Evolutionary conservation across 1,140 invertebrate species (phyloP).

Genomic region (Oncopodura yosiiana): DNA sequence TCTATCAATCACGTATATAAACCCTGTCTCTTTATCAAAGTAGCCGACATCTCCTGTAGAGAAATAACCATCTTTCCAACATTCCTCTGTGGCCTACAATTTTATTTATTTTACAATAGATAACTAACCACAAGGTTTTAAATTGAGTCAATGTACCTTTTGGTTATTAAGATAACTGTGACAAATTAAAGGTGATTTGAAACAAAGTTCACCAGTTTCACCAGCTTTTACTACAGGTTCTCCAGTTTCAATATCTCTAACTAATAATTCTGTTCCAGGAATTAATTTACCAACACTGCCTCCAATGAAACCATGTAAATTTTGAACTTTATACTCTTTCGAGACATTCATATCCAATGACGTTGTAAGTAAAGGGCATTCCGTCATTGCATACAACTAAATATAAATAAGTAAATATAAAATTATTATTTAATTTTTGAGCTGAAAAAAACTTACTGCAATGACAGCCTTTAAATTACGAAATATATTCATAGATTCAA

Average conservation of each 20-base stretch:
- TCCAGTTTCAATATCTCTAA: slow-evolving; percentile 7
- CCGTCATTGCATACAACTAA: background rate
- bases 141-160: background rate
- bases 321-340: background rate
- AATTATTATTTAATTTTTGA: background rate
- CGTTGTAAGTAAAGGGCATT: background rate
- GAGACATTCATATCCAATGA: background rate
- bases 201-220: slow-evolving; percentile 8
- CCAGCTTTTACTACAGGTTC: background rate
- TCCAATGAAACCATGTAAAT: background rate
- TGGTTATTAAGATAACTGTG: background rate
- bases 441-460: too few species aligned
- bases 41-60: slow-evolving; percentile 37
- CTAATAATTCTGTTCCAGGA: slow-evolving; percentile 5
- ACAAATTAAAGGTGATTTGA: background rate
- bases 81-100: slow-evolving; percentile 11
- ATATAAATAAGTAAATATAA: background rate
- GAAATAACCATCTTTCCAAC: slow-evolving; percentile 33
- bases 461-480: background rate
- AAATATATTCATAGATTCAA: background rate
- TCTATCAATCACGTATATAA: slow-evolving; percentile 37
- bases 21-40: slow-evolving; percentile 36
- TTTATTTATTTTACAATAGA: background rate
- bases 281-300: slow-evolving; percentile 4
- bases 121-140: too few species aligned